Base-by-base conservation (phyloP, 92 coral and sea anemone genomes). In the Palythoa heliodiscus region DNA sequence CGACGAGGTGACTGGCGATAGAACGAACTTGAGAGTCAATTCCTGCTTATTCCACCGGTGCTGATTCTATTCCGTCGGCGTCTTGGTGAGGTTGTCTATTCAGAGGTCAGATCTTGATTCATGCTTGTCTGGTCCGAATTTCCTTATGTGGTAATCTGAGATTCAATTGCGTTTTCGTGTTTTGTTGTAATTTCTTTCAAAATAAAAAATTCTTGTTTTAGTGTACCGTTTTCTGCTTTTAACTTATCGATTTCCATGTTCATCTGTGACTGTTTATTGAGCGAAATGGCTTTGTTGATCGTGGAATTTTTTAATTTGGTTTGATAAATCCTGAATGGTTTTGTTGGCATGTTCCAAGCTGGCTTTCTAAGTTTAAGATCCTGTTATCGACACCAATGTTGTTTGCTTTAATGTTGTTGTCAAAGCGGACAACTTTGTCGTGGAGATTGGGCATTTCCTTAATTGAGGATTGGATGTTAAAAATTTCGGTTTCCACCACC, bases 171-270 rank as follows among this genome's bases (percentile, higher is more conserved):
- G 82, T 77, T 87, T 78, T 87, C 90, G 61, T 87, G 90, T 71
- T 87, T 87, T 47, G 83, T 72, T 20, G 70, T 63, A 23, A 87
- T 87, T 87, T 87, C 90, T 63, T 77, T 79, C 57, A 87, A 25
- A 35, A 87, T 70, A 81, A 87, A 81, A 16, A 87, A 35, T 61
- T 87, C 90, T 67, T 87, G 61, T 83, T 83, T 88, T 40, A 83
- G 63, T 54, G 23, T 75, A 67, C 70, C 10, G 78, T 88, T 88
- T 82, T 88, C 87, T 40, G 58, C 68, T 69, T 75, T 83, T 75
- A 88, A 54, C 24, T 35, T 25, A 10, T 88, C 87, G 37, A 88
- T 82, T 43, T 82, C 87, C 50, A 70, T 52, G 63, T 88, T 82
- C 83, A 82, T 82, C 73, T 88, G 67, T 14, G 83, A 43, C 67